These are phyloP conservation scores for Melangyna quadrimaculata DNA, from an alignment of 2,888 invertebrate genomes.

Conservation along the genomic window DNA sequence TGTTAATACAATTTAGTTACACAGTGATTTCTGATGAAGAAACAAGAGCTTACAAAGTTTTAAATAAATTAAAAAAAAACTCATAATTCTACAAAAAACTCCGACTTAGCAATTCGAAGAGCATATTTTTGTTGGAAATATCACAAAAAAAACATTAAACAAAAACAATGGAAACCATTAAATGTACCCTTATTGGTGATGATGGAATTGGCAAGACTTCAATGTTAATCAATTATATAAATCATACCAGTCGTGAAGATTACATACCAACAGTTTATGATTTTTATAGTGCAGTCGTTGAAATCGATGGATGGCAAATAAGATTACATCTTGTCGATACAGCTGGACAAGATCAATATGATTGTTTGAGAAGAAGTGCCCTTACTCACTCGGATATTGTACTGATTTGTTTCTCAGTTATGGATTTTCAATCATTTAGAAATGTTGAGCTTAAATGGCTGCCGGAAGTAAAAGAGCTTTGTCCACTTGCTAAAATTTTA, in stretches of 20 bases:
- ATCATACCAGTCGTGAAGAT: slow-evolving; percentile 80
- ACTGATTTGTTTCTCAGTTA: slow-evolving; percentile 79
- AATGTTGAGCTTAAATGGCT: no score
- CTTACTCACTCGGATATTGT: slow-evolving; percentile 80
- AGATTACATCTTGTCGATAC: slow-evolving; percentile 80
- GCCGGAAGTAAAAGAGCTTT: no score
- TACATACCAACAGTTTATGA: slow-evolving; percentile 79
- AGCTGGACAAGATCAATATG: slow-evolving; percentile 79
- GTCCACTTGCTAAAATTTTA: no score
- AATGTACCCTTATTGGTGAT: slow-evolving; percentile 80
- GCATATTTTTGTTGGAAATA: no score
- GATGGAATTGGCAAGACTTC: no score
- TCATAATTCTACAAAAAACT: no score
- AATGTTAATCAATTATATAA: slow-evolving; percentile 80
- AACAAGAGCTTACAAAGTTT: no score
- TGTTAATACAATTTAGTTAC: no score
- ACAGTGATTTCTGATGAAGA: no score
- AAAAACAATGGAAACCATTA: slow-evolving; percentile 79
- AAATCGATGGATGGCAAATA: slow-evolving; percentile 80
- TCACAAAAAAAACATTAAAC: no score
- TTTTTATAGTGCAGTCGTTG: slow-evolving; percentile 80
- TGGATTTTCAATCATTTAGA: slow-evolving; percentile 71
- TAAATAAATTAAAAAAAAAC: no score
- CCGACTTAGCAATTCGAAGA: no score
- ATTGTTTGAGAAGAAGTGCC: slow-evolving; percentile 78